Base-by-base conservation (phyloP, 2,797 vertebrate genomes). In the Aphelocoma californica region DNA sequence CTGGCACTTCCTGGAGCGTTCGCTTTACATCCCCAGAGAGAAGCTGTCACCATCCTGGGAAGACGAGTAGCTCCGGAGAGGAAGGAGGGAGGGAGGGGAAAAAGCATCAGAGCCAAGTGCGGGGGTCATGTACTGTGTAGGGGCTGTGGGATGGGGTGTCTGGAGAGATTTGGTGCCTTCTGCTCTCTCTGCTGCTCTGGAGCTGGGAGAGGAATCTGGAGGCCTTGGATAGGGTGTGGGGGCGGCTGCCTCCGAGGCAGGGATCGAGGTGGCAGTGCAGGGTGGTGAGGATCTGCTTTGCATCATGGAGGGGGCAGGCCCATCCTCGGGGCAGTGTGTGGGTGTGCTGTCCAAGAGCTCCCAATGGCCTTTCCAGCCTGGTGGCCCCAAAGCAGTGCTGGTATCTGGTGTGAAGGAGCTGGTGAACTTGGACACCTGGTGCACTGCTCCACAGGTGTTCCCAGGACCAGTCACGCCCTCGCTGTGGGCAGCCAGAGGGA, bases 381-480 rank as follows among this genome's bases (percentile, higher is more conserved):
- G 10, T 4, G 2, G 45, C 26, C 51, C 34, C 56, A 31, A 10
- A 64, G 25, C 50, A 65, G 10, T 0, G 0, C 45, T 87, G 62
- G 6, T 29, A 12, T 25, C 42, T 45, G 17, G 47, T 28, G 19
- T 0, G 1, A 34, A 56, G 32, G 18, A 18, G n/a, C 32, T 62
- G 70, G 12, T 21, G 25, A 50, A 8, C 40, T 67, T 8, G 17
- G 53, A 7, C 34, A 26, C n/a, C 8, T 1, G 9, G 19, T n/a
- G 31, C 18, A 4, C 40, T 38, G 24, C 47, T 77, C 34, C 12
- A 4, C 47, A 73, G n/a, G 4, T 32, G 15, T 64, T 72, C 34
- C n/a, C 10, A 10, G 53, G 8, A 45, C 7, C 32, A 1, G 1
- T 32, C 7, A 0, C 6, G 14, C 44, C 57, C 44, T 80, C 0